Evolutionary conservation across 2,797 vertebrate species (phyloP), one percentile per base, ranked within the genome.

Genomic region (Pogonophryne albipinna): DNA sequence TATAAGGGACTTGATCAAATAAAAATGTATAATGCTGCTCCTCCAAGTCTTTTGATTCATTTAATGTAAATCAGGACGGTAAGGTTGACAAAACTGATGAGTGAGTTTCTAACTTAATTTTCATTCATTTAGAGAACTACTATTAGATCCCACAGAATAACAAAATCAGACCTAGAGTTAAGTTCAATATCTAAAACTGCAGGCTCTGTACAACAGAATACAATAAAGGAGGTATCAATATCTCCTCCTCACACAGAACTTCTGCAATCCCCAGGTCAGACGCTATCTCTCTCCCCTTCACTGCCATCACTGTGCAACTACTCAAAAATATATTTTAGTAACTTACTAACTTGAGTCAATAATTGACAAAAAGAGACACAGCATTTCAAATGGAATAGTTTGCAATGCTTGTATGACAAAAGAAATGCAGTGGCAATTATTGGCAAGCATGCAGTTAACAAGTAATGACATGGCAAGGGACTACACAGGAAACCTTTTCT

Each of bases 341-440:
- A 38, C 96, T 95, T 66, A 96, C 92, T 34, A 97, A 94, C 86
- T 97, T 96, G 84, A 95, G 95, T 84, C 96, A 96, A 92, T 96
- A 97, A 95, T 96, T 38, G 14, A 45, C 13, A 45, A 38, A 46
- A 27, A 53, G 13, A 97, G 85, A 16, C 10, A 56, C 15, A 14
- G 15, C 10, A 14, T 44, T 58, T 52, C 41, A 15, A 49, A 44
- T 7, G 14, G 8, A 53, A 7, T 20, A 44, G 23, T 23, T 68
- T 10, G 7, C n/a, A 42, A 3, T 6, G 23, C 3, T 20, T 10
- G 1, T 9, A 3, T 49, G 41, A 34, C 66, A 6, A 60, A 64
- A 66, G 27, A 70, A 41, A 44, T n/a, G 27, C 27, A 27, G 38
- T 10, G 10, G 20, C n/a, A 66, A 19, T 55, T 58, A 63, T 57